A percentile compares a stretch with the other conserved stretches of the same genome.
Evolutionary conservation across 2,113 vertebrate species (phyloP).

Genomic region (Coreoperca whiteheadi): DNA sequence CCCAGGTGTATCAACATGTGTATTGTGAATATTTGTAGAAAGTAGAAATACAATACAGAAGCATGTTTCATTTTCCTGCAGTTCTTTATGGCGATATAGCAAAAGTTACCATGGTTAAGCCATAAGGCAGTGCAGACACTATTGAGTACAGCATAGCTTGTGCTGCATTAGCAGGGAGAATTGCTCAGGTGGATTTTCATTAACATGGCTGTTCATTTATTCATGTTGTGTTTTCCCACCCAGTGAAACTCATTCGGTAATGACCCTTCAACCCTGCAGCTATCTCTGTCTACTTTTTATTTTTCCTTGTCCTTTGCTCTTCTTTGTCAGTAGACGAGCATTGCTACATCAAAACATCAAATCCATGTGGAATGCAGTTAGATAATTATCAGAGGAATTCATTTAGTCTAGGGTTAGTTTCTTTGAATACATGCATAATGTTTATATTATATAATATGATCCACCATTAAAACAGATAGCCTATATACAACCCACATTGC

Average conservation of each 20-base stretch:
- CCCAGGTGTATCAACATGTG: neutral
- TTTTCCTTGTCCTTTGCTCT: conserved; percentile 10
- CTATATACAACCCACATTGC: no score
- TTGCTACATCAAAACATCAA: neutral
- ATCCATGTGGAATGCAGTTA: conserved; percentile 4
- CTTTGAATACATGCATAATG: neutral
- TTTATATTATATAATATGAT: neutral
- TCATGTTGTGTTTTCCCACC: conserved; percentile 24
- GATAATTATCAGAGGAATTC: conserved; percentile 14
- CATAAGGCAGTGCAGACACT: neutral
- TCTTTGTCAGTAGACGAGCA: neutral
- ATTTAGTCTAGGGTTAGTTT: neutral
- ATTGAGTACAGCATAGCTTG: conserved; percentile 1
- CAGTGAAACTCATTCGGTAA: conserved; percentile 33
- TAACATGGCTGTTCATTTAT: conserved; percentile 40
- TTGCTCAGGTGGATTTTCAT: conserved; percentile 26
- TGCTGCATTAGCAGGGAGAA: neutral
- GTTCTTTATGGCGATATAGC: neutral
- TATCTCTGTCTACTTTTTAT: neutral
- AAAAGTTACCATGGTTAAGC: neutral
- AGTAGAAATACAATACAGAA: neutral
- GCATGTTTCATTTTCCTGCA: neutral
- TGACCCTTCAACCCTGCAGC: conserved; percentile 25
- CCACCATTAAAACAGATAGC: neutral
- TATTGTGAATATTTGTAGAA: neutral